These are phyloP conservation scores for Dicranocentrus wangi DNA, from an alignment of 2,888 invertebrate genomes.

Conservation along the genomic window DNA sequence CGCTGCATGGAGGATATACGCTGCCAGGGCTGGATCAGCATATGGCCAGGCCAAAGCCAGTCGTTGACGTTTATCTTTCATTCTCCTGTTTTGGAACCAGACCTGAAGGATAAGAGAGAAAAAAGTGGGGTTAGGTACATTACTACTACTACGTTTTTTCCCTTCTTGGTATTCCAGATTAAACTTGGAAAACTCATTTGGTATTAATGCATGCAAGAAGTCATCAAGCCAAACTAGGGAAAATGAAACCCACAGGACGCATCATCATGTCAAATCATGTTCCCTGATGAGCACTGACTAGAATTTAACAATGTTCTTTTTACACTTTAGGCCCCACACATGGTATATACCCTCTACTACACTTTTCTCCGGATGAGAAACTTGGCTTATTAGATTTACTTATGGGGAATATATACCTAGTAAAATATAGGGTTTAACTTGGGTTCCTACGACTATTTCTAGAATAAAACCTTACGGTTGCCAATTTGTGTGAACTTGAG, in stretches of 20 bases:
- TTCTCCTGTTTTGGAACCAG: constrained; percentile 97
- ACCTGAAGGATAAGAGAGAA: constrained; percentile 80
- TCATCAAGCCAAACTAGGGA: constrained; percentile 35
- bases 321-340: neutral
- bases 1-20: constrained; percentile 92
- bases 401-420: neutral
- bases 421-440: no score
- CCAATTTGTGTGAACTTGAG: constrained; percentile 31
- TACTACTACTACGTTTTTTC: no score
- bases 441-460: neutral
- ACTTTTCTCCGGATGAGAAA: constrained; percentile 12
- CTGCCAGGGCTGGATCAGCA: constrained; percentile 94
- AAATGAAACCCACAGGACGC: constrained; percentile 57
- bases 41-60: constrained; percentile 97
- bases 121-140: constrained; percentile 5
- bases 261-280: constrained; percentile 58
- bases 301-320: constrained; percentile 34
- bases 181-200: constrained; percentile 9
- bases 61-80: constrained; percentile 97
- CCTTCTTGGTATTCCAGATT: neutral
- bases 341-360: neutral
- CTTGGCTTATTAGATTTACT: constrained; percentile 13
- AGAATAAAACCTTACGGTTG: constrained; percentile 13
- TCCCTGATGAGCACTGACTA: constrained; percentile 49
- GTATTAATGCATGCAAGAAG: constrained; percentile 36